Percentiles rank a stretch among this genome's conserved stretches.
Evolutionary conservation across 92 coral and sea anemone species (phyloP).

Genomic region (Phenganax stokvisi): DNA sequence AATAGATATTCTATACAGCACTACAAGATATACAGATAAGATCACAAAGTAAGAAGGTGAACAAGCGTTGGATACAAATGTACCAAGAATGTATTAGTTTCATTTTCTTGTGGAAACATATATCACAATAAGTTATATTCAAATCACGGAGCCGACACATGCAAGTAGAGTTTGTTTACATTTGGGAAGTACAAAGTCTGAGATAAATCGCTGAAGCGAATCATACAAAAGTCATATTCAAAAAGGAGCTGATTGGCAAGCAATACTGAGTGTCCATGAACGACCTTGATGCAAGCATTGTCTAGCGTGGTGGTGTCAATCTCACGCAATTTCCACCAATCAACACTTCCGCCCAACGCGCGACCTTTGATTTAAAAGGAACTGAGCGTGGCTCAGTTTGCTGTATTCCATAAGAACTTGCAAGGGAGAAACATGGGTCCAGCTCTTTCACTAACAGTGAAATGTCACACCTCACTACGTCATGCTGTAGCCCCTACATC

Average conservation of each 20-base stretch:
- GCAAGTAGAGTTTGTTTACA: conserved; percentile 18
- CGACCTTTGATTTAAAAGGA: conserved; percentile 26
- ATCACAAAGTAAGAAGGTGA: too few relatives aligned
- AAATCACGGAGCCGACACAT: conserved; percentile 8
- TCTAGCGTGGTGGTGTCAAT: conserved; percentile 8
- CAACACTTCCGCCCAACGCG: conserved; percentile 30
- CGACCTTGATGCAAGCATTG: conserved; percentile 30
- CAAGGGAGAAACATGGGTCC: conserved; percentile 14
- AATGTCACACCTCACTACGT: conserved; percentile 28
- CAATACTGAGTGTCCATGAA: conserved; percentile 33
- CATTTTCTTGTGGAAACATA: too few relatives aligned
- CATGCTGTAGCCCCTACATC: background rate
- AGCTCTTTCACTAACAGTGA: conserved; percentile 10
- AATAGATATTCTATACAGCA: too few relatives aligned
- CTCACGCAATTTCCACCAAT: conserved; percentile 11
- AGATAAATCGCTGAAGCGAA: conserved; percentile 22
- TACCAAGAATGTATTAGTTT: too few relatives aligned
- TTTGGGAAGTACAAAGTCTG: conserved; percentile 37
- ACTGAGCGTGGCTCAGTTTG: background rate
- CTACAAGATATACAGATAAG: too few relatives aligned
- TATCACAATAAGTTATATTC: background rate
- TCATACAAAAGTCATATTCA: background rate
- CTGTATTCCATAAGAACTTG: background rate
- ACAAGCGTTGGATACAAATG: too few relatives aligned
- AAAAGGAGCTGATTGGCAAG: conserved; percentile 24